phyloP scores from a whole-genome alignment of 2,888 invertebrate species.

The Eristalis intricaria region DNA sequence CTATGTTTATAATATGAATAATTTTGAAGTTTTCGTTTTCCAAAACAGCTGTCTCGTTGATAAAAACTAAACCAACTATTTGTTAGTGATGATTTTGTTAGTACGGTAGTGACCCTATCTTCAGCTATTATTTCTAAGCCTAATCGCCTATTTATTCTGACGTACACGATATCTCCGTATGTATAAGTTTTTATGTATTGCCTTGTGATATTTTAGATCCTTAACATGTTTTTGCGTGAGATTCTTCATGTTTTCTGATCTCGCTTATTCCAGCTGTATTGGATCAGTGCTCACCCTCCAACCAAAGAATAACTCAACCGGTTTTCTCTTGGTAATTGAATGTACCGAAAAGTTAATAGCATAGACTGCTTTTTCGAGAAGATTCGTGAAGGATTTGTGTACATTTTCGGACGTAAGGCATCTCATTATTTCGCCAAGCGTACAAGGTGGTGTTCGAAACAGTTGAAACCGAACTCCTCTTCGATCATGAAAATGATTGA shows the following conservation, averaged over 20 bases:
- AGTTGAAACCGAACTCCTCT: too few species aligned
- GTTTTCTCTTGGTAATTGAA: background rate
- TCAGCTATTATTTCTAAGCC: slow-evolving; percentile 4
- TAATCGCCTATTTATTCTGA: slow-evolving; percentile 10
- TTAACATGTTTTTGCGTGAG: background rate
- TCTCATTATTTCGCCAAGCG: slow-evolving; percentile 5
- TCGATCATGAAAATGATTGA: slow-evolving; percentile 32
- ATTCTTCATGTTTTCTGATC: background rate
- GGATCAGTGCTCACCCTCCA: background rate
- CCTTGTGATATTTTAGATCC: slow-evolving; percentile 5
- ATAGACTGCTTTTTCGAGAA: background rate
- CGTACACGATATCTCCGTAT: background rate
- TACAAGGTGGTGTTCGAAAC: slow-evolving; percentile 11
- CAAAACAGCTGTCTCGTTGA: background rate
- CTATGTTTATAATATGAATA: too few species aligned
- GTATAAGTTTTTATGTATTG: background rate
- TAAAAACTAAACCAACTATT: too few species aligned
- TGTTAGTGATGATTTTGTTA: too few species aligned
- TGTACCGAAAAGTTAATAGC: slow-evolving; percentile 8
- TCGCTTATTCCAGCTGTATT: background rate
- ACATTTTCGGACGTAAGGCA: slow-evolving; percentile 18
- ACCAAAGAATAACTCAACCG: too few species aligned
- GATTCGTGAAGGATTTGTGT: slow-evolving; percentile 34
- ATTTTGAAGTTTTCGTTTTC: background rate
- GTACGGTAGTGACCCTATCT: slow-evolving; percentile 7